These are phyloP conservation scores for Oscheius sp. DNA, from an alignment of 2,888 invertebrate genomes.

Conservation along the genomic window DNA sequence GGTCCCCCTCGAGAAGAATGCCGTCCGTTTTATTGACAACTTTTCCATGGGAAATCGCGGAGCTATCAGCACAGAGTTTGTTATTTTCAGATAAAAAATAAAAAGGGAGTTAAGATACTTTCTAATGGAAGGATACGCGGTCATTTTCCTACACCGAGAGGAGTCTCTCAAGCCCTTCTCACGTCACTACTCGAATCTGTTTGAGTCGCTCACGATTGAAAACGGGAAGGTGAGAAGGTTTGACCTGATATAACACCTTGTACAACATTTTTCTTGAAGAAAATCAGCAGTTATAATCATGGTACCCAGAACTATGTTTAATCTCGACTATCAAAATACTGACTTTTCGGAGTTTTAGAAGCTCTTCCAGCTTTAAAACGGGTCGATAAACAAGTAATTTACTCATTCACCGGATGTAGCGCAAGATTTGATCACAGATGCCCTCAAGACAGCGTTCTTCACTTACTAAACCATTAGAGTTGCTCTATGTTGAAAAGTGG, in stretches of 20 bases:
- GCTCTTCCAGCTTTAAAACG: no score
- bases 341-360: no score
- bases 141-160: conserved; percentile 90
- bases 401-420: no score
- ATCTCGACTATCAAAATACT: no score
- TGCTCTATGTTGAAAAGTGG: no score
- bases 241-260: not conserved
- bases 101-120: conserved; percentile 80
- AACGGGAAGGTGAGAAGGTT: conserved; percentile 39
- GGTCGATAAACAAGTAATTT: no score
- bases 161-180: conserved; percentile 92
- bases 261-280: not conserved
- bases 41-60: conserved; percentile 97
- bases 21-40: conserved; percentile 97
- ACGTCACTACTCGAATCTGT: conserved; percentile 81
- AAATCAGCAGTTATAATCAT: no score
- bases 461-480: no score
- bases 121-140: conserved; percentile 84
- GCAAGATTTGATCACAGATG: no score
- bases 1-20: conserved; percentile 94
- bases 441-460: no score
- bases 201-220: conserved; percentile 51
- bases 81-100: not conserved
- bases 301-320: no score
- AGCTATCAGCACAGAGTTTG: conserved; percentile 87